Base-by-base conservation (phyloP, 2,888 invertebrate species). In the Drosophila picticornis region DNA sequence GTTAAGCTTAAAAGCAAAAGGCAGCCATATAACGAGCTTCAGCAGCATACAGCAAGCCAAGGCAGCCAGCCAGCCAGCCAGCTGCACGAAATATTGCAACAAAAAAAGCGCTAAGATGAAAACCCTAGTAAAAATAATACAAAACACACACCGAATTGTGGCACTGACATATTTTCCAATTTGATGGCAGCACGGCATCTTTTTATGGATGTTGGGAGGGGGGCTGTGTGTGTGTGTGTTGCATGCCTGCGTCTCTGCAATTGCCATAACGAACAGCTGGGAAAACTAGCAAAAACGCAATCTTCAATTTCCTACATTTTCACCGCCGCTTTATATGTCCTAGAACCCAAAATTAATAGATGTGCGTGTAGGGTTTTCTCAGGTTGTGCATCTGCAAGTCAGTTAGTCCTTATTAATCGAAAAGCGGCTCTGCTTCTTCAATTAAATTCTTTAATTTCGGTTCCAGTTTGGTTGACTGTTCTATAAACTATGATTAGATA, bases 91-190 rank as follows among this genome's bases (percentile, higher is more conserved):
- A 83, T 85, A 84, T 88, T 72, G 83, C 81, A 85, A 55, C 29
- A 52, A 50, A 32, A 27, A 25, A 43, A 40, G 40, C 40, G 46
- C 27, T 43, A 50, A 46, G 22, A 10, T 10, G 48, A 43, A 38
- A 48, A 64, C 16, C 16, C 46, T 25, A 38, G 34, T 32, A 77
- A 68, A 65, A 48, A 62, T 38, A 75, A 76, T 56, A 66, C 51
- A 77, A 77, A 80, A 68, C 71, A 74, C 66, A 76, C 72, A 73
- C 70, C 67, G 81, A 76, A 79, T 82, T 73, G 75, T 78, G 79
- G 85, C 85, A 77, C 75, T 84, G 85, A 88, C 86, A 87, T 87
- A 88, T 87, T 87, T 89, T 88, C 83, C 88, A 89, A 87, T 87
- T 89, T 88, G 81, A 72, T 68, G 67, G 76, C 76, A 67, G 56